Conservation (phyloP, 2,113 vertebrate species). For the Antigone vipio region DNA sequence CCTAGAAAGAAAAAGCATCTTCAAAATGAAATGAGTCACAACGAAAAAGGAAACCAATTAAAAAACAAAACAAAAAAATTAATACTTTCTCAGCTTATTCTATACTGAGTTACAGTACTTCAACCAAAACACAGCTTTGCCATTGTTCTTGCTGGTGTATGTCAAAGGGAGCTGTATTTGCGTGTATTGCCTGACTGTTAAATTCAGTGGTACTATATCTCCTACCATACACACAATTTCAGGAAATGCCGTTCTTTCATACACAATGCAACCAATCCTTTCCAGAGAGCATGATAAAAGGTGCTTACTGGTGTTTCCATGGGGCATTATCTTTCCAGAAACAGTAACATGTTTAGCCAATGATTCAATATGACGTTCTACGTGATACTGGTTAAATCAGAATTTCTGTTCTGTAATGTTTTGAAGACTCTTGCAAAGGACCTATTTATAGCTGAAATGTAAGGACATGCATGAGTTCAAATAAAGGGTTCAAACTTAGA, state of each 20-base stretch:
- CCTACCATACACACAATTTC: not conserved
- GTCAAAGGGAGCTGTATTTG: not conserved
- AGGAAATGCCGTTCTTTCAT: not conserved
- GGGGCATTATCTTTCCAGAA: not conserved
- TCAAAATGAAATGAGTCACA: not conserved
- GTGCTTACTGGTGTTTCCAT: not conserved
- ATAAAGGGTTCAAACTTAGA: not conserved
- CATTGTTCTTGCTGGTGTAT: accelerated
- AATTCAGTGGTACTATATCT: not conserved
- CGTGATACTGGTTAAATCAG: no score
- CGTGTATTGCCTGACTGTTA: accelerated
- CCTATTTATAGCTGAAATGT: not conserved
- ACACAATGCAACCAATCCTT: accelerated
- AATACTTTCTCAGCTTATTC: not conserved
- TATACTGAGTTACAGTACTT: not conserved
- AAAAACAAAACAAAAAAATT: not conserved
- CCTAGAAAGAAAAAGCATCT: not conserved
- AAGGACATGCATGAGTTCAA: not conserved
- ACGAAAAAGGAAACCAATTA: not conserved
- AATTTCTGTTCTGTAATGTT: not conserved
- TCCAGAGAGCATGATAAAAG: not conserved
- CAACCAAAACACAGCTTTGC: not conserved
- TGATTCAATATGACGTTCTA: accelerated
- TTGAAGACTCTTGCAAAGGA: not conserved
- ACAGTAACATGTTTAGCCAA: not conserved